These are phyloP conservation scores for Danio jaintianensis DNA, from an alignment of 2,797 vertebrate genomes.

Conservation along the genomic window DNA sequence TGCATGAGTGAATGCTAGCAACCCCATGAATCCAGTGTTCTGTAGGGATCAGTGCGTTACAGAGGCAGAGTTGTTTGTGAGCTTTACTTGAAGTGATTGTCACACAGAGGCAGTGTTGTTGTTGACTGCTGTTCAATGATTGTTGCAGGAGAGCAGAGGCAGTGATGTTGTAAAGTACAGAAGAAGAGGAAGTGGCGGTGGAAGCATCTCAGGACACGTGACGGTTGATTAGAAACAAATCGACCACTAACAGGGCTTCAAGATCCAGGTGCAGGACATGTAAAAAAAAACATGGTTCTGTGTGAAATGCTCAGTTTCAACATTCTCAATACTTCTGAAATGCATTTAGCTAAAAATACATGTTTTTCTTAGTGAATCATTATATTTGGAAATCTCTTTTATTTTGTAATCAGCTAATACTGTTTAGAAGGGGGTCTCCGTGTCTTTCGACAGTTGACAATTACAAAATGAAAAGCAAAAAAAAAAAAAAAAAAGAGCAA, in stretches of 20 bases:
- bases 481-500: conserved; percentile 7
- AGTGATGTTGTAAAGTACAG: conserved; percentile 55
- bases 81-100: conserved; percentile 55
- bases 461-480: conserved; percentile 24
- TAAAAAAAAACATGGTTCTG: not conserved
- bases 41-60: conserved; percentile 22
- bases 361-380: not conserved
- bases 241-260: not conserved
- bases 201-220: not conserved
- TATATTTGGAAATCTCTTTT: conserved; percentile 13
- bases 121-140: conserved; percentile 29
- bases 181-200: not conserved
- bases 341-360: not conserved
- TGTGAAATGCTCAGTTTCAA: not conserved
- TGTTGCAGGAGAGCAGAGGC: conserved; percentile 54
- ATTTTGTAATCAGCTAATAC: conserved; percentile 36
- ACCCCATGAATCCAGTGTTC: conserved; percentile 2
- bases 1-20: not conserved
- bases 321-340: conserved; percentile 16
- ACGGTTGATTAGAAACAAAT: not conserved
- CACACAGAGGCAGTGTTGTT: conserved; percentile 63
- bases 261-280: conserved; percentile 3
- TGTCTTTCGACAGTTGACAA: not conserved
- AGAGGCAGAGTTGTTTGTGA: conserved; percentile 54
- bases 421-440: not conserved